phyloP scores from a whole-genome alignment of 2,797 vertebrate species.

The Podargus strigoides region DNA sequence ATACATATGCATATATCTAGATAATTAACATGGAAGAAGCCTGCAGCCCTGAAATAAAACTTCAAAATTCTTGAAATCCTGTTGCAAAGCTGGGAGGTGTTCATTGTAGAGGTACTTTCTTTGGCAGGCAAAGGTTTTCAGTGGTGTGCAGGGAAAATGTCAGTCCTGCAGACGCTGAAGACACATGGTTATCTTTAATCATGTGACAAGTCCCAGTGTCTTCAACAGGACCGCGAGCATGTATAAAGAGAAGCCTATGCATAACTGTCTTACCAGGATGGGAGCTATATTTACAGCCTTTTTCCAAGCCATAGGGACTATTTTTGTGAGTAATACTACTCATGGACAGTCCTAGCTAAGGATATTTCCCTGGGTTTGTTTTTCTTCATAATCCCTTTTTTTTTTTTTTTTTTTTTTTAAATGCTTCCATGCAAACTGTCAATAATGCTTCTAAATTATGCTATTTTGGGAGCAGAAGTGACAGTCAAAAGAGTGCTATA shows the following conservation, averaged over 20 bases:
- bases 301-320: conserved; percentile 6
- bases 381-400: background rate
- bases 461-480: background rate
- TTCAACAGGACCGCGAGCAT: background rate
- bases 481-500: background rate
- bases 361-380: background rate
- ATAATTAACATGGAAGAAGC: background rate
- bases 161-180: background rate
- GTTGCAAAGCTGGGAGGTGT: background rate
- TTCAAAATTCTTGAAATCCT: background rate
- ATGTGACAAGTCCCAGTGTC: accelerated
- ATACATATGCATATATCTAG: background rate
- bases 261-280: conserved; percentile 9
- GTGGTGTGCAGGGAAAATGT: background rate
- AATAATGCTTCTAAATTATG: background rate
- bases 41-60: background rate
- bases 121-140: background rate
- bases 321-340: conserved; percentile 2
- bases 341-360: background rate
- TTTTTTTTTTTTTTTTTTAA: background rate
- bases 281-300: conserved; percentile 18
- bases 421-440: background rate
- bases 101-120: background rate
- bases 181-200: background rate
- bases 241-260: background rate